Base-by-base conservation (phyloP, 2,797 vertebrate species). In the Pyrocephalus nanus region DNA sequence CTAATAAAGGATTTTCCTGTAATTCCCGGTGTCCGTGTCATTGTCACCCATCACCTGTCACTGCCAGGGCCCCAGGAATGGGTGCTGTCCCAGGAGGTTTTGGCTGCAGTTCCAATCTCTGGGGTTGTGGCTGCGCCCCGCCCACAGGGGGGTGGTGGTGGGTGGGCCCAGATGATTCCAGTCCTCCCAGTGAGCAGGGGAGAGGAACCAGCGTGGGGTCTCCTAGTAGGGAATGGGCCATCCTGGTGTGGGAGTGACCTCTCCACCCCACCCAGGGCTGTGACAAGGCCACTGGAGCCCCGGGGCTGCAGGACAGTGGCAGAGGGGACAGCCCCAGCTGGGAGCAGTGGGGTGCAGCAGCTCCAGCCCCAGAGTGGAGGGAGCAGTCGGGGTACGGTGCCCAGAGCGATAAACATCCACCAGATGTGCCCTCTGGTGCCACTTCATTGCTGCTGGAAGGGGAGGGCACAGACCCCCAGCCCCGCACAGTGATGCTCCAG, bases 1-100 rank as follows among this genome's bases (percentile, higher is more conserved):
- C 66, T 51, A 95, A 92, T 96, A 96, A 96, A 95, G 71, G 85
- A 58, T 73, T 95, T 92, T 92, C 22, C 58, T 92, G 40, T 57
- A 53, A 8, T 73, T 75, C 15, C 34, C 17, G 14, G 30, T 73
- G 71, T 79, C 92, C 0, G 12, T 84, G 90, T 73, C 27, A 0
- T 86, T 16, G 30, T 73, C 67, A 34, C 23, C n/a, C 15, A 0
- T 8, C 54, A 34, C 57, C 26, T 3, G 6, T 26, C 40, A 40
- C 29, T 32, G 42, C 5, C 40, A 0, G 12, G 38, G 42, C 50
- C 70, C 2, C 3, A 58, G 81, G 1, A 2, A 16, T 0, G 6
- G 36, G n/a, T 53, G 64, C 65, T 60, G 8, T 10, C 38, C 51
- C 0, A 1, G 51, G 36, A 34, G 17, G 26, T 47, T 54, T 25